Conservation (phyloP, 2,888 invertebrate genomes). For the Cryptocheilus praepositus region DNA sequence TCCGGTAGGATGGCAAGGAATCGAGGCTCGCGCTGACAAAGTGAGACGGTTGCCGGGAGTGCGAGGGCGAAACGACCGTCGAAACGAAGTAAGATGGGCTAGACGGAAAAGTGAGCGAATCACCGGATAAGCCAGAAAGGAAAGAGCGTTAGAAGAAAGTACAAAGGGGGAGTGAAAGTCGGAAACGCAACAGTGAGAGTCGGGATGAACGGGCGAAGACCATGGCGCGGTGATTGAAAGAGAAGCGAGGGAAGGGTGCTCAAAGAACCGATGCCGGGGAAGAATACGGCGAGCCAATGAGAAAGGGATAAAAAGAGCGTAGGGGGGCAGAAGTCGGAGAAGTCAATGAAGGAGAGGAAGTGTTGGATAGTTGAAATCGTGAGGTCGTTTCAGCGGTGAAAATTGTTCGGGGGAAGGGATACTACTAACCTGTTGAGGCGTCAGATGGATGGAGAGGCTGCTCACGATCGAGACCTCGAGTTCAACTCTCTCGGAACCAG, state of each 20-base stretch:
- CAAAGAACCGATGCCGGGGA: no score
- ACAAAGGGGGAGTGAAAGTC: no score
- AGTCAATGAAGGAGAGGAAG: conserved; percentile 17
- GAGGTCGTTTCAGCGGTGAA: conserved; percentile 24
- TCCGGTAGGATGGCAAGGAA: not conserved
- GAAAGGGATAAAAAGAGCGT: not conserved
- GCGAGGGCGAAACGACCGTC: not conserved
- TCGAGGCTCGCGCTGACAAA: not conserved
- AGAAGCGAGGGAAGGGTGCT: no score
- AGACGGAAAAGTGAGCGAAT: no score
- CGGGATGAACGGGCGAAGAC: no score
- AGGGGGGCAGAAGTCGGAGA: not conserved
- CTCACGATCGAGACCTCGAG: conserved; percentile 72
- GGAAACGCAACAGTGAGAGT: no score
- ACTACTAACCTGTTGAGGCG: conserved; percentile 60
- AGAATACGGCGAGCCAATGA: not conserved
- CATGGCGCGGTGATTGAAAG: no score
- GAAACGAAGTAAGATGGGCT: no score
- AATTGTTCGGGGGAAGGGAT: not conserved
- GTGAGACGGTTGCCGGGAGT: not conserved
- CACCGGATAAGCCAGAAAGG: no score
- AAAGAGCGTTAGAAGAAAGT: no score
- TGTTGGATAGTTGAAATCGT: conserved; percentile 26
- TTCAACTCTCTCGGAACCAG: conserved; percentile 79
- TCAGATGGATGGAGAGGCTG: conserved; percentile 69